These are phyloP conservation scores for Drosophila albomicans DNA, from an alignment of 1,140 invertebrate species.

Conservation along the genomic window DNA sequence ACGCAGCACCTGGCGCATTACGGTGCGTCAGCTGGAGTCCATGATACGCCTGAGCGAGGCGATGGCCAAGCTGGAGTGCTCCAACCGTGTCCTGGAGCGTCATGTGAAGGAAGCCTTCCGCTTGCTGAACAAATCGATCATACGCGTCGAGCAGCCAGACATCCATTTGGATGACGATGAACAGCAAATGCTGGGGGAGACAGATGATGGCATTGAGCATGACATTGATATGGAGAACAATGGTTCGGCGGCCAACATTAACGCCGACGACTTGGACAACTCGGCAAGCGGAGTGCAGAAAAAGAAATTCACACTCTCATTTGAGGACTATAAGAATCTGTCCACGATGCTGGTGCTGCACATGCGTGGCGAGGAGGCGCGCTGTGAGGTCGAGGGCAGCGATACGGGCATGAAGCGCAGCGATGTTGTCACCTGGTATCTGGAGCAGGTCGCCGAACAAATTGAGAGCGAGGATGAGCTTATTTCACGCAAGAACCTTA, in stretches of 20 bases:
- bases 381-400: slow-evolving; percentile 88
- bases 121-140: slow-evolving; percentile 99
- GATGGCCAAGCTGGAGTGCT: slow-evolving; percentile 98
- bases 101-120: slow-evolving; percentile 98
- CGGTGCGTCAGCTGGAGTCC: slow-evolving; percentile 99
- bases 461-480: slow-evolving; percentile 97
- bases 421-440: slow-evolving; percentile 97
- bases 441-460: slow-evolving; percentile 94
- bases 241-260: slow-evolving; percentile 68
- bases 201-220: slow-evolving; percentile 64
- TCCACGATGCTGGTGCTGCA: slow-evolving; percentile 96
- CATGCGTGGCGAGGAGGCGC: slow-evolving; percentile 93
- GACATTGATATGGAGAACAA: slow-evolving; percentile 82
- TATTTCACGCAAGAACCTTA: slow-evolving; percentile 93
- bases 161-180: slow-evolving; percentile 95
- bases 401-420: slow-evolving; percentile 90
- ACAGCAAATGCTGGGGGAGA: slow-evolving; percentile 84
- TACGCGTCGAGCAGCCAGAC: slow-evolving; percentile 98
- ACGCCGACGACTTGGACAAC: slow-evolving; percentile 35
- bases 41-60: slow-evolving; percentile 98
- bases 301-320: slow-evolving; percentile 95
- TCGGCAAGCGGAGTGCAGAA: slow-evolving; percentile 85
- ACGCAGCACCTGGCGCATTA: slow-evolving; percentile 96
- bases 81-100: slow-evolving; percentile 92
- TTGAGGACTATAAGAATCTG: slow-evolving; percentile 97